A percentile compares a stretch with the other conserved stretches of the same genome.
phyloP scores from a whole-genome alignment of 2,888 invertebrate genomes.

The Napeogenes inachia region DNA sequence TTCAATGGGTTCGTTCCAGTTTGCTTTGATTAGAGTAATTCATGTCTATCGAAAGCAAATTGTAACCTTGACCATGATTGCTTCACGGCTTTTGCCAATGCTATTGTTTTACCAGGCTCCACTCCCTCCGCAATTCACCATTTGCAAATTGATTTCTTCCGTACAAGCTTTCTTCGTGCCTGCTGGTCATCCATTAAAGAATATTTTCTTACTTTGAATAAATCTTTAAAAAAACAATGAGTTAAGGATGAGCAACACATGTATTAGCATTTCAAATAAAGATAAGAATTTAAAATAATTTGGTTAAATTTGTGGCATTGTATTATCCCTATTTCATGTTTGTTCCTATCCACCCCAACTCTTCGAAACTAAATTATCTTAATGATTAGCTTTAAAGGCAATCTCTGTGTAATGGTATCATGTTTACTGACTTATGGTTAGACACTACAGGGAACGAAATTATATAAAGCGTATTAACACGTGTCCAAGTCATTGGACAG shows the following conservation, averaged over 20 bases:
- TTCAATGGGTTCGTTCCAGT: constrained; percentile 7
- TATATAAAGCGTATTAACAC: constrained; percentile 23
- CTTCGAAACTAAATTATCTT: no score
- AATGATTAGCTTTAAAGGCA: background rate
- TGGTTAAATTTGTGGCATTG: no score
- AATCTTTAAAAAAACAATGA: no score
- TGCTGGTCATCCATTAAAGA: constrained; percentile 14
- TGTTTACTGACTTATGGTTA: background rate
- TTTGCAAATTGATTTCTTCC: constrained; percentile 52
- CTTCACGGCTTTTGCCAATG: constrained; percentile 43
- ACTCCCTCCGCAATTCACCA: constrained; percentile 36
- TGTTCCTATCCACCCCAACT: no score
- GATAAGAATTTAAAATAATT: no score
- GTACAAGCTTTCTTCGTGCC: constrained; percentile 17
- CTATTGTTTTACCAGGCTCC: constrained; percentile 38
- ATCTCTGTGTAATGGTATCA: background rate
- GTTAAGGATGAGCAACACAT: no score
- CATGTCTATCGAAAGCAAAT: constrained; percentile 22
- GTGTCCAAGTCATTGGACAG: constrained; percentile 45
- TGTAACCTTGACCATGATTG: constrained; percentile 67
- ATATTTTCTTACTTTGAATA: constrained; percentile 1
- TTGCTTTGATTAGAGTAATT: constrained; percentile 19
- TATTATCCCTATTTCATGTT: no score
- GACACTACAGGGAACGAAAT: constrained; percentile 1
- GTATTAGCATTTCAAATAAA: no score